phyloP scores from a whole-genome alignment of 2,797 vertebrate species.

The Sebastes oblongus region DNA sequence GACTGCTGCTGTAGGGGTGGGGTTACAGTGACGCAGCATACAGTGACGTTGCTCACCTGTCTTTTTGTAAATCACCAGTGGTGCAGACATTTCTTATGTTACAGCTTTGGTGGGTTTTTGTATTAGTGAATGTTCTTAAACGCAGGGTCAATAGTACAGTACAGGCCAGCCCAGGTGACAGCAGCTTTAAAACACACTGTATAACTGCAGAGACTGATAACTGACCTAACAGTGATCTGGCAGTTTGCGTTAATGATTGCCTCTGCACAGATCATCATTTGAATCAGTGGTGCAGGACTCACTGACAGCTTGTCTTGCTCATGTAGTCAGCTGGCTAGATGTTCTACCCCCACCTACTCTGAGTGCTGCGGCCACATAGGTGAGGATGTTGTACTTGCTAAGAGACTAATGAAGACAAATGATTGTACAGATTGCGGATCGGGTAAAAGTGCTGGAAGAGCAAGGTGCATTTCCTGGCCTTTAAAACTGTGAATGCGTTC shows the following conservation, averaged over 20 bases:
- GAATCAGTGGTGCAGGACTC: slow-evolving; percentile 19
- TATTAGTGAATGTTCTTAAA: neutral
- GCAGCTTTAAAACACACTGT: slow-evolving; percentile 17
- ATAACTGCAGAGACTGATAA: slow-evolving; percentile 6
- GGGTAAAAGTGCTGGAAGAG: slow-evolving; percentile 21
- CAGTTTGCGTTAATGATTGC: slow-evolving; percentile 62
- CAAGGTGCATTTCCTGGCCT: slow-evolving; percentile 17
- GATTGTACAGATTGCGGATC: slow-evolving; percentile 16
- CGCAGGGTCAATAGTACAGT: neutral
- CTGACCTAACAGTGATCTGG: slow-evolving; percentile 41
- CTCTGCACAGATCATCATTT: slow-evolving; percentile 41
- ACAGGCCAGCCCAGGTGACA: slow-evolving; percentile 22
- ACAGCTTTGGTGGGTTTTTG: neutral
- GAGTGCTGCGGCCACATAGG: slow-evolving; percentile 1
- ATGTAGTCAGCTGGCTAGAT: slow-evolving; percentile 33
- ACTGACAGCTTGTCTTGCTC: slow-evolving; percentile 44
- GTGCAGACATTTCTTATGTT: neutral
- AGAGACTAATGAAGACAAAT: slow-evolving; percentile 59
- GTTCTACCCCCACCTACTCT: neutral
- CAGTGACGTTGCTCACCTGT: slow-evolving; percentile 13
- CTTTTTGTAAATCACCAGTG: neutral
- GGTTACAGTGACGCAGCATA: slow-evolving; percentile 12
- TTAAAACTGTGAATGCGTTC: slow-evolving; percentile 16
- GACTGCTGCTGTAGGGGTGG: slow-evolving; percentile 42
- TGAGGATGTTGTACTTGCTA: slow-evolving; percentile 34